phyloP scores from a whole-genome alignment of 2,888 invertebrate genomes.

The Corythucha ciliata region DNA sequence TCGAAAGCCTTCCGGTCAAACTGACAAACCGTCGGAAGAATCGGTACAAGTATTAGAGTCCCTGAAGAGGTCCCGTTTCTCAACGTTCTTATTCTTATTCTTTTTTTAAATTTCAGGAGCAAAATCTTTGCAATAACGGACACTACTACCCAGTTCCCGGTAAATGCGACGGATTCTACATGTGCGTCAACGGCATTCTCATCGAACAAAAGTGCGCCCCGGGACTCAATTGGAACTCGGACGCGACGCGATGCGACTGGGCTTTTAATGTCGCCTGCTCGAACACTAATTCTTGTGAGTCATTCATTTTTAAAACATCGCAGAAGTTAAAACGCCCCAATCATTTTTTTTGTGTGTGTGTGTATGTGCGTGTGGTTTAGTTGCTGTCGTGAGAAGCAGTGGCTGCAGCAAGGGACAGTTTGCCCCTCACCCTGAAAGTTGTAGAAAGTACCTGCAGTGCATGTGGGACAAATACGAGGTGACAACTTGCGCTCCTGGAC shows the following conservation, averaged over 20 bases:
- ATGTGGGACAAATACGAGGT: slow-evolving; percentile 67
- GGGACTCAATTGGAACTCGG: slow-evolving; percentile 68
- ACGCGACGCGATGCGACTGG: slow-evolving; percentile 67
- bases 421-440: slow-evolving; percentile 57
- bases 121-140: slow-evolving; percentile 38
- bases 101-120: no score
- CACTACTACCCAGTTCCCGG: slow-evolving; percentile 50
- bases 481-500: slow-evolving; percentile 59
- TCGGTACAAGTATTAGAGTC: background rate
- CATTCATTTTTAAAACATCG: background rate
- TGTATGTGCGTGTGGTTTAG: slow-evolving; percentile 20
- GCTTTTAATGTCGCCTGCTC: slow-evolving; percentile 62
- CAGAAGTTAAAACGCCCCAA: background rate
- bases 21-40: background rate
- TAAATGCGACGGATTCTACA: slow-evolving; percentile 66
- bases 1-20: background rate
- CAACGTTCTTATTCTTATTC: background rate
- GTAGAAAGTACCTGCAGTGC: slow-evolving; percentile 65
- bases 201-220: slow-evolving; percentile 65
- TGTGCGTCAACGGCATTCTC: slow-evolving; percentile 64
- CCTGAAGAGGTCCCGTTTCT: background rate
- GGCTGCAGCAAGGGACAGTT: slow-evolving; percentile 41
- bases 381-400: slow-evolving; percentile 17
- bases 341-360: background rate
- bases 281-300: slow-evolving; percentile 31